A percentile compares a stretch with the other conserved stretches of the same genome.
phyloP scores from a whole-genome alignment of 2,888 invertebrate species.

The Druceiella hillmani region DNA sequence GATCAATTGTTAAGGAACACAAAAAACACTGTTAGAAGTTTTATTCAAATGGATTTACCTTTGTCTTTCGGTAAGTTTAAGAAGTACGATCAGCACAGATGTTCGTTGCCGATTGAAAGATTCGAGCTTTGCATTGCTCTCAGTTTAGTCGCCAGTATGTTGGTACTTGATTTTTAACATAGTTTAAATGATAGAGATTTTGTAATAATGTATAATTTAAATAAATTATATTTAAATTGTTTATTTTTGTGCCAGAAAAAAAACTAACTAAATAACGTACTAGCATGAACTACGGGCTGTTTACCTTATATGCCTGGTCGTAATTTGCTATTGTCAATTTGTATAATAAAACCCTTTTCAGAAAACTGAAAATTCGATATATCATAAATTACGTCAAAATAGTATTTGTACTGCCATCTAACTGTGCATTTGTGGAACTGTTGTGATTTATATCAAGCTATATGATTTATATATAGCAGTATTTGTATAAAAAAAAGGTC shows the following conservation, averaged over 20 bases:
- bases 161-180: neutral
- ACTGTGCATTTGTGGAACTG: no score
- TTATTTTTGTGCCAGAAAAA: neutral
- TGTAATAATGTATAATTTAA: conserved; percentile 3
- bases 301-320: no score
- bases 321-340: no score
- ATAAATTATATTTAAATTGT: conserved; percentile 3
- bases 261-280: conserved; percentile 4
- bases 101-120: neutral
- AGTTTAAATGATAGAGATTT: conserved; percentile 1
- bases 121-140: conserved; percentile 1
- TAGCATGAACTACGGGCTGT: no score
- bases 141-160: conserved; percentile 4
- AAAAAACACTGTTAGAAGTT: conserved; percentile 4
- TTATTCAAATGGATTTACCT: conserved; percentile 4
- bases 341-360: no score
- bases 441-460: no score
- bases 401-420: no score
- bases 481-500: no score
- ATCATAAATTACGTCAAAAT: no score
- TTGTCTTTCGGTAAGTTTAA: conserved; percentile 3
- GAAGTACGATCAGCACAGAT: conserved; percentile 2
- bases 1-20: conserved; percentile 4
- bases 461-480: no score
- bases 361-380: no score